Base-by-base conservation (phyloP, 2,888 invertebrate genomes). In the Mamestra brassicae region DNA sequence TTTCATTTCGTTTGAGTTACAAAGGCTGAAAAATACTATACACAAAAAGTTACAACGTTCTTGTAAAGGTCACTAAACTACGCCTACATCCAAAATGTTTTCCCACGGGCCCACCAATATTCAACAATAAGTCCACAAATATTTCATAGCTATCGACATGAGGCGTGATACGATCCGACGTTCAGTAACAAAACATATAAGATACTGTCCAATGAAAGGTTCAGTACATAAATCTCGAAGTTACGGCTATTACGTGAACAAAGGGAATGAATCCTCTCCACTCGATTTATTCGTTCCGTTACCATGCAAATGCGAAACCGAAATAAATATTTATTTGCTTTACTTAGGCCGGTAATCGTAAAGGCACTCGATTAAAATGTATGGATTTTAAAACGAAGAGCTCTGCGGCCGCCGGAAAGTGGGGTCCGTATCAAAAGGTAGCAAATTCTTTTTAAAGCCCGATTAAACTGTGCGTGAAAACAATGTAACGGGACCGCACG, bases 281-380 rank as follows among this genome's bases (percentile, higher is more conserved):
- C 71, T 71, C 82, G 72, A 88, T 88, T 87, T 85, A 86, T 81
- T 76, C 65, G 60, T 65, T 74, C 79, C 79, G 72, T 71, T 70
- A 75, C 74, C 80, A 84, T 86, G 81, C 80, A 84, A 87, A 86
- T 83, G 79, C 72, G 71, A 77, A 82, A 76, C 74, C 85, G 71
- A 77, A 71, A 85, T 81, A 87, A 88, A 89, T 89, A 88, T 90
- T 88, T 89, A 87, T 85, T 87, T 87, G 70, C 42, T 55, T 82
- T 87, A 86, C 82, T 87, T 83, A 83, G 70, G 77, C 66, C 73
- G 65, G 78, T 81, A 83, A 86, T 83, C 83, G 82, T 79, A 82
- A 84, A 80, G 75, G 77, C 65, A 63, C 80, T 83, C 76, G 78
- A 85, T 87, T 85, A 84, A 89, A 85, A 88, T 86, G 74, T 85